Percentiles rank a stretch among this genome's conserved stretches.
phyloP scores from a whole-genome alignment of 2,888 invertebrate genomes.

The Epinotia ramella region DNA sequence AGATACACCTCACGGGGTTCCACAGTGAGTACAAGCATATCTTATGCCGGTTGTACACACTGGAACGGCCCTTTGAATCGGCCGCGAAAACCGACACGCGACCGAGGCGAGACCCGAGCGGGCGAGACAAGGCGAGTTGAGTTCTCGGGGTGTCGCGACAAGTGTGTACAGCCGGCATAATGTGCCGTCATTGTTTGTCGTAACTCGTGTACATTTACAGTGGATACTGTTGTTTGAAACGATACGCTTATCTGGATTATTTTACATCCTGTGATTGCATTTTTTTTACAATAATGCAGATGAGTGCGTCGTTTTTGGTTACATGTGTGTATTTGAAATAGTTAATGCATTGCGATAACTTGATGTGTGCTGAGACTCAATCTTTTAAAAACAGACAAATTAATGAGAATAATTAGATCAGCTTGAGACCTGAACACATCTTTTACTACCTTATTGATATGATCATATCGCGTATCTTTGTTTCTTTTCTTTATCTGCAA shows the following conservation, averaged over 20 bases:
- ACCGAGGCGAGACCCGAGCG: too few relatives aligned
- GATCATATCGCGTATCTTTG: constrained; percentile 21
- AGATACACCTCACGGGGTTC: constrained; percentile 79
- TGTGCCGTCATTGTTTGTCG: too few relatives aligned
- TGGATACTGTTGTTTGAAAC: not conserved
- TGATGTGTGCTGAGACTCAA: constrained; percentile 6
- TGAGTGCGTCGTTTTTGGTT: not conserved
- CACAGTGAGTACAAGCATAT: constrained; percentile 62
- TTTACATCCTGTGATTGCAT: not conserved
- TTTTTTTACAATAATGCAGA: not conserved
- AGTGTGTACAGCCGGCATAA: too few relatives aligned
- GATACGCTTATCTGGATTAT: not conserved
- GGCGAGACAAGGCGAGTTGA: too few relatives aligned
- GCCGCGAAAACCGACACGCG: too few relatives aligned
- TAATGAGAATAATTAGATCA: not conserved
- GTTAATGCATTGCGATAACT: not conserved
- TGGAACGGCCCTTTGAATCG: too few relatives aligned
- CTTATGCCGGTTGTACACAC: too few relatives aligned
- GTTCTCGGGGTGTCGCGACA: too few relatives aligned
- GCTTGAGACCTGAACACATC: constrained; percentile 4
- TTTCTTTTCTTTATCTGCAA: not conserved
- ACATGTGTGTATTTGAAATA: not conserved
- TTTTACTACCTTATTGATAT: constrained; percentile 2
- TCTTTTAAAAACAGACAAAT: not conserved
- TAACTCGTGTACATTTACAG: not conserved